Conservation (phyloP, 2,888 invertebrate genomes). For the Drepanosiphum platanoidis region DNA sequence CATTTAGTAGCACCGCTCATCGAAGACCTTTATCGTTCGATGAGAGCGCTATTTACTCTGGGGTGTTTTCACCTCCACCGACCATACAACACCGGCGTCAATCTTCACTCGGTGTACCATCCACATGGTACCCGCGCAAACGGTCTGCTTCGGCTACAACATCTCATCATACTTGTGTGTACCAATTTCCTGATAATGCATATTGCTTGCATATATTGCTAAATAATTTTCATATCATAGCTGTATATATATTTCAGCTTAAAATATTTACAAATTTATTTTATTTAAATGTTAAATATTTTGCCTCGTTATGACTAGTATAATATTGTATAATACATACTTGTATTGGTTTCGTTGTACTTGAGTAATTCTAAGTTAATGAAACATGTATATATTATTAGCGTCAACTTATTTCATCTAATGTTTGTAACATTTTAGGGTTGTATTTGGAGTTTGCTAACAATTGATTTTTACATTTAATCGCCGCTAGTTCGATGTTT, state of each 20-base stretch:
- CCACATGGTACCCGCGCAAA: conserved; percentile 69
- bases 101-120: conserved; percentile 66
- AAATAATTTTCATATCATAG: conserved; percentile 21
- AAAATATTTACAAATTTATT: not conserved
- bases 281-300: not conserved
- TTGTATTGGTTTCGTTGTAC: not conserved
- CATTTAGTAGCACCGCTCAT: conserved; percentile 81
- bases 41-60: conserved; percentile 75
- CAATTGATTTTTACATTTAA: not conserved
- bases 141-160: conserved; percentile 79
- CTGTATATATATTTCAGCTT: conserved; percentile 56
- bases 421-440: not conserved
- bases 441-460: not conserved
- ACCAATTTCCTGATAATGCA: conserved; percentile 64
- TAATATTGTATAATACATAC: not conserved
- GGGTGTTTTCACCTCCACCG: conserved; percentile 82
- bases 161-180: conserved; percentile 92
- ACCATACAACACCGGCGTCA: conserved; percentile 69
- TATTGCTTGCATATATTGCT: conserved; percentile 11
- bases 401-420: not conserved
- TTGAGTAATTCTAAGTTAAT: not conserved
- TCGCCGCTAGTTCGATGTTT: not conserved
- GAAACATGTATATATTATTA: not conserved
- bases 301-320: not conserved
- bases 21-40: conserved; percentile 76